These are phyloP conservation scores for Myrmecophaga tridactyla DNA, from an alignment of 2,113 vertebrate species.

Conservation along the genomic window DNA sequence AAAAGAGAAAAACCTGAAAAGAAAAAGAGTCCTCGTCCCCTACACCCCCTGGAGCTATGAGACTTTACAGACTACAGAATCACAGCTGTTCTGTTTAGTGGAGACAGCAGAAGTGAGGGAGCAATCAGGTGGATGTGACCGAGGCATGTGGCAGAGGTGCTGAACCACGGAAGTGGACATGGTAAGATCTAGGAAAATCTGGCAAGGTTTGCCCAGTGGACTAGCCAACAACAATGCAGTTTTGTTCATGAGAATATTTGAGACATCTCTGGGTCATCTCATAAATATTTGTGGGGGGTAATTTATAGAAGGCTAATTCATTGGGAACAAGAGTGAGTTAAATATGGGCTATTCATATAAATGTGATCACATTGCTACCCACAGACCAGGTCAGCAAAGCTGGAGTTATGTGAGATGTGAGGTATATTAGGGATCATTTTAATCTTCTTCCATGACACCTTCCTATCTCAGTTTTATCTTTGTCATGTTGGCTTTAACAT, in stretches of 20 bases:
- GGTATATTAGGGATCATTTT: not conserved
- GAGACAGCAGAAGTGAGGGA: not conserved
- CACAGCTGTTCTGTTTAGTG: fast-evolving
- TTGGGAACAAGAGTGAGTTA: not conserved
- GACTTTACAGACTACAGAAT: not conserved
- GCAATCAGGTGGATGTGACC: not conserved
- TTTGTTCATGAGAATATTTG: not conserved
- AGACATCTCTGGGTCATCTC: not conserved
- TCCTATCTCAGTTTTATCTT: not conserved
- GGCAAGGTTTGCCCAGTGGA: not conserved
- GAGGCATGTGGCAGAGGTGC: fast-evolving
- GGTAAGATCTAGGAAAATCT: not conserved
- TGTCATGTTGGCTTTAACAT: not conserved
- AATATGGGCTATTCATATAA: not conserved
- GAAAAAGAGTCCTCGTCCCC: not conserved
- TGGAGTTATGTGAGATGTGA: not conserved
- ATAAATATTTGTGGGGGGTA: not conserved
- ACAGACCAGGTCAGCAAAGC: not conserved
- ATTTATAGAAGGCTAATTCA: not conserved
- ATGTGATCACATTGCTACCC: not conserved
- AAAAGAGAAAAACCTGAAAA: not conserved
- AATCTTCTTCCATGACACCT: not conserved
- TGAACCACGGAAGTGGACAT: fast-evolving
- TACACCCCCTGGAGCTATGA: too few species aligned
- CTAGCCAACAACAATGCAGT: not conserved